Conservation (phyloP, 1,140 invertebrate species). For the Ruditapes philippinarum region DNA sequence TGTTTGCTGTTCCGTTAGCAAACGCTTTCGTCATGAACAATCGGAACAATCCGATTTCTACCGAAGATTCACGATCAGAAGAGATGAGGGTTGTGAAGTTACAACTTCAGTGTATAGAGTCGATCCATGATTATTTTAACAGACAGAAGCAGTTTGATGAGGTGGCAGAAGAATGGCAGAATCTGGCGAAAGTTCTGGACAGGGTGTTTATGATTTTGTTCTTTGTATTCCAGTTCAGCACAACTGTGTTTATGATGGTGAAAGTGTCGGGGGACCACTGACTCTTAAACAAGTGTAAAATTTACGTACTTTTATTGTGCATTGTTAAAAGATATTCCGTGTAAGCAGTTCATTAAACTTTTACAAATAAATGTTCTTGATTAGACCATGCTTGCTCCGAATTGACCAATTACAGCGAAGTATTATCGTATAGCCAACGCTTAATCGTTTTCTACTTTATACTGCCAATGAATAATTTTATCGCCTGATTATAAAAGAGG, state of each 20-base stretch:
- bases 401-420: too few species aligned
- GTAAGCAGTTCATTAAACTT: too few species aligned
- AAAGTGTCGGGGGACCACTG: neutral
- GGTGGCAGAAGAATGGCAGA: slow-evolving; percentile 73
- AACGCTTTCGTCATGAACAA: neutral
- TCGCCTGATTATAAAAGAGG: too few species aligned
- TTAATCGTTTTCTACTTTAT: too few species aligned
- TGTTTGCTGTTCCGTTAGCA: neutral
- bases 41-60: neutral
- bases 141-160: slow-evolving; percentile 55
- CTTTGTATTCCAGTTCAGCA: slow-evolving; percentile 64
- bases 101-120: slow-evolving; percentile 65
- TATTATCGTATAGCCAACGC: too few species aligned
- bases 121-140: slow-evolving; percentile 53
- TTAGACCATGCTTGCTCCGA: too few species aligned
- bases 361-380: too few species aligned
- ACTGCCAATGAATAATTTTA: too few species aligned
- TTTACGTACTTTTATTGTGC: too few species aligned
- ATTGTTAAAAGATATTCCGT: too few species aligned
- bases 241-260: slow-evolving; percentile 70
- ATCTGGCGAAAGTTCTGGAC: slow-evolving; percentile 75
- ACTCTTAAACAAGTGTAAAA: too few species aligned
- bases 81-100: slow-evolving; percentile 5
- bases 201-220: slow-evolving; percentile 75
- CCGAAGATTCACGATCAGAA: neutral